Evolutionary conservation across 1,140 invertebrate species (phyloP).

Genomic region (Drosophila sp.): DNA sequence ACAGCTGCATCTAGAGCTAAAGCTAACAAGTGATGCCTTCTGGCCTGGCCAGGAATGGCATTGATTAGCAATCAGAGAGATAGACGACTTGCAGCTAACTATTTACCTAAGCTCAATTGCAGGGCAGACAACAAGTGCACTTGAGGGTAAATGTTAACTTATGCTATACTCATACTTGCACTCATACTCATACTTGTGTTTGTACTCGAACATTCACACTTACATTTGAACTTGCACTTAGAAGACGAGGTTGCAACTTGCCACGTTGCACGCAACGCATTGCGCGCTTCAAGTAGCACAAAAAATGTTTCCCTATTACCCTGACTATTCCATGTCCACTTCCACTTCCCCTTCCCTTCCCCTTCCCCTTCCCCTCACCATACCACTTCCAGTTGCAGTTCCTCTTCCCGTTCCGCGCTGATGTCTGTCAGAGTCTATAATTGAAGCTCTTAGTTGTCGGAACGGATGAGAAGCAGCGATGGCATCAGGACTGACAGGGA

Average conservation of each 20-base stretch:
- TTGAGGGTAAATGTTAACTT: slow-evolving; percentile 10
- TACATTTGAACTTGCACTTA: slow-evolving; percentile 6
- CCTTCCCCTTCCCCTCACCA: slow-evolving; percentile 11
- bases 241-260: slow-evolving; percentile 14
- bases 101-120: slow-evolving; percentile 49
- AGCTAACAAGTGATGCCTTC: slow-evolving; percentile 21
- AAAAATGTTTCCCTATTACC: slow-evolving; percentile 54
- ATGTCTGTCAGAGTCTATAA: slow-evolving; percentile 63
- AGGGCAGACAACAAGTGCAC: slow-evolving; percentile 24
- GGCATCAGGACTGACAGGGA: neutral
- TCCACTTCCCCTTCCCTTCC: slow-evolving; percentile 16
- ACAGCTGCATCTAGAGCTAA: slow-evolving; percentile 8
- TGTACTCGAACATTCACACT: neutral
- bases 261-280: slow-evolving; percentile 21
- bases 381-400: slow-evolving; percentile 11
- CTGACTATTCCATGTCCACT: neutral
- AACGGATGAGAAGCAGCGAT: slow-evolving; percentile 1
- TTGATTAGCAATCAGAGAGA: slow-evolving; percentile 41
- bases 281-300: slow-evolving; percentile 54
- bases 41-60: neutral
- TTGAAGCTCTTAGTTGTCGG: slow-evolving; percentile 68
- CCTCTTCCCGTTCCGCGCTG: slow-evolving; percentile 13
- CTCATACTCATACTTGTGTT: slow-evolving; percentile 2
- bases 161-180: neutral
- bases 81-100: slow-evolving; percentile 28